A percentile compares a stretch with the other conserved stretches of the same genome.
These are phyloP conservation scores for Magallana angulata DNA, from an alignment of 1,140 invertebrate species.

Conservation along the genomic window DNA sequence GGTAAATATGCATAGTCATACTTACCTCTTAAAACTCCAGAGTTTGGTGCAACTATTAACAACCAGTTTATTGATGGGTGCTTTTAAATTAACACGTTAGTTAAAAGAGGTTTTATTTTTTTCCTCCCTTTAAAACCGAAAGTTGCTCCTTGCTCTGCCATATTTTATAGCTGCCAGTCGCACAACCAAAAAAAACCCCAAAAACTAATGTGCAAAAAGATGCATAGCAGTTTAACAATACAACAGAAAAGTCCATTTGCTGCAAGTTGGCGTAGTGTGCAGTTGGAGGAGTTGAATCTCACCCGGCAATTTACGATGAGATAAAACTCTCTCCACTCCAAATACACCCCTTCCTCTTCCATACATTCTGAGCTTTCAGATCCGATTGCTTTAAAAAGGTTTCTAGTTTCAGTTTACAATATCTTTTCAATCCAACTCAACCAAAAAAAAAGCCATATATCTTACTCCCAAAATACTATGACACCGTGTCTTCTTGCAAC, in stretches of 20 bases:
- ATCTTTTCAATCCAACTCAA: background rate
- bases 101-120: no score
- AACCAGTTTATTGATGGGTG: background rate
- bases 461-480: background rate
- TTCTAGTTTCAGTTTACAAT: background rate
- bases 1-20: slow-evolving; percentile 23
- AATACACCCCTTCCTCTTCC: slow-evolving; percentile 67
- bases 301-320: slow-evolving; percentile 85
- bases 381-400: background rate
- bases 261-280: slow-evolving; percentile 78
- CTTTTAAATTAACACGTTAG: no score
- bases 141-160: no score
- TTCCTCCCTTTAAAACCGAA: no score
- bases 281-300: slow-evolving; percentile 91
- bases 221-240: no score
- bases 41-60: background rate
- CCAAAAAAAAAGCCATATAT: background rate
- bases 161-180: no score
- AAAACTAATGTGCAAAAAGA: no score
- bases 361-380: background rate
- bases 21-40: background rate
- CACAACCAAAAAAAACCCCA: no score
- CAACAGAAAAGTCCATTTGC: slow-evolving; percentile 11
- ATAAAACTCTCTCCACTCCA: slow-evolving; percentile 84
- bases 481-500: no score